Conservation (phyloP, 1,140 invertebrate species). For the Listronotus oregonensis region DNA sequence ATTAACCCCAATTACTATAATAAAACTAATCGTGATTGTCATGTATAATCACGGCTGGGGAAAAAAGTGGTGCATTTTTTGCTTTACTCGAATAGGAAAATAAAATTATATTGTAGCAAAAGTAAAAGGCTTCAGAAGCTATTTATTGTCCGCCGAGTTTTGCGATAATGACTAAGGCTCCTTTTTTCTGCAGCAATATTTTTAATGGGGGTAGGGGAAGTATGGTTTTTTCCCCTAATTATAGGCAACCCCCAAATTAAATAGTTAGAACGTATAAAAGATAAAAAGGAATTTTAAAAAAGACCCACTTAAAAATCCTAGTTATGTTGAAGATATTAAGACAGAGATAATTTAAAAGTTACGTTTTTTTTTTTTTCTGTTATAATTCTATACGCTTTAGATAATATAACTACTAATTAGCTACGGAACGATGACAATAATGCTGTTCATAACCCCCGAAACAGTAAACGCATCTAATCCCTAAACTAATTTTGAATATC, state of each 20-base stretch:
- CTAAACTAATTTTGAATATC: no score
- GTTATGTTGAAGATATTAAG: no score
- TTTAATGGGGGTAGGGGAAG: background rate
- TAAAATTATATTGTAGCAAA: slow-evolving; percentile 23
- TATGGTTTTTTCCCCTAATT: background rate
- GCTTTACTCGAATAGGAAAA: slow-evolving; percentile 10
- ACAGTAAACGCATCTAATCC: no score
- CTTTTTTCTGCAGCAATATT: slow-evolving; percentile 1
- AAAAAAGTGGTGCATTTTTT: slow-evolving; percentile 14
- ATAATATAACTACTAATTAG: no score
- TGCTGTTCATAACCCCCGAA: no score
- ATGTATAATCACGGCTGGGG: slow-evolving; percentile 8
- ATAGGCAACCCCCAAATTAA: background rate
- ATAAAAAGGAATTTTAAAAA: no score
- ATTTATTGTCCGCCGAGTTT: slow-evolving; percentile 6
- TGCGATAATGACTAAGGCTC: slow-evolving; percentile 11
- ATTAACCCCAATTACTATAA: slow-evolving; percentile 3
- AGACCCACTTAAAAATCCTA: no score
- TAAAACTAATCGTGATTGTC: slow-evolving; percentile 14
- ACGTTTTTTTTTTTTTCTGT: no score
- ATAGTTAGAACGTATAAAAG: no score
- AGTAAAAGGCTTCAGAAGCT: slow-evolving; percentile 14
- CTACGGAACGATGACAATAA: no score
- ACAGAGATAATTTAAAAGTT: no score
- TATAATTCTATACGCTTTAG: no score